A percentile compares a stretch with the other conserved stretches of the same genome.
These are phyloP conservation scores for Pegoplata infirma DNA, from an alignment of 2,888 invertebrate species.

Conservation along the genomic window DNA sequence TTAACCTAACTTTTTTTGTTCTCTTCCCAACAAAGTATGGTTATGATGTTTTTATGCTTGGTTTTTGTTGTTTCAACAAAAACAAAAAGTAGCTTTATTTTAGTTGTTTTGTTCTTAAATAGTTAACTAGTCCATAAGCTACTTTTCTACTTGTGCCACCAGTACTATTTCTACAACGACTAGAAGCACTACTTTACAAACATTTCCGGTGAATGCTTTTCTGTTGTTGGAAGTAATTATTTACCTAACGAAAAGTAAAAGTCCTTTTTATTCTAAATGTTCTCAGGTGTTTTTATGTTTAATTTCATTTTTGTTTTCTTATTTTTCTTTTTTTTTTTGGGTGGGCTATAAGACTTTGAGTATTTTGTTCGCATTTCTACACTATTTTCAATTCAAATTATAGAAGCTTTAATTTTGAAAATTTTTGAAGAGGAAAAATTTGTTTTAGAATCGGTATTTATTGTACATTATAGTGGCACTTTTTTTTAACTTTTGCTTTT, in stretches of 20 bases:
- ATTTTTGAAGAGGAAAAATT: no score
- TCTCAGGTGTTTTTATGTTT: constrained; percentile 18
- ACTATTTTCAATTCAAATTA: no score
- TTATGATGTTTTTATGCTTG: neutral
- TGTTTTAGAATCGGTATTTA: no score
- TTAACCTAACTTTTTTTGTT: no score
- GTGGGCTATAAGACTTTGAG: neutral
- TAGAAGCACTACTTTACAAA: no score
- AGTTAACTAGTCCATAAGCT: neutral
- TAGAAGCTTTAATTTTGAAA: no score
- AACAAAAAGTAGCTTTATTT: neutral
- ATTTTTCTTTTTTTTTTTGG: neutral
- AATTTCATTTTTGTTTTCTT: neutral
- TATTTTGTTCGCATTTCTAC: neutral
- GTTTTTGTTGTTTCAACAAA: neutral
- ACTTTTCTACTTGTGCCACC: neutral
- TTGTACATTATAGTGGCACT: no score
- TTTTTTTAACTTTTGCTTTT: no score
- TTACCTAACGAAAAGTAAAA: constrained; percentile 51
- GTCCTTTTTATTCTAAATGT: constrained; percentile 9
- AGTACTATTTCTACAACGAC: neutral
- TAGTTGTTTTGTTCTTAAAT: neutral
- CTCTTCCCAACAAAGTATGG: neutral
- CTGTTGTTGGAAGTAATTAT: constrained; percentile 10
- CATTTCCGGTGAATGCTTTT: neutral